A percentile compares a stretch with the other conserved stretches of the same genome.
Evolutionary conservation across 23 tunicate genomes (phyloP).

Genomic region (Phallusia fumigata): DNA sequence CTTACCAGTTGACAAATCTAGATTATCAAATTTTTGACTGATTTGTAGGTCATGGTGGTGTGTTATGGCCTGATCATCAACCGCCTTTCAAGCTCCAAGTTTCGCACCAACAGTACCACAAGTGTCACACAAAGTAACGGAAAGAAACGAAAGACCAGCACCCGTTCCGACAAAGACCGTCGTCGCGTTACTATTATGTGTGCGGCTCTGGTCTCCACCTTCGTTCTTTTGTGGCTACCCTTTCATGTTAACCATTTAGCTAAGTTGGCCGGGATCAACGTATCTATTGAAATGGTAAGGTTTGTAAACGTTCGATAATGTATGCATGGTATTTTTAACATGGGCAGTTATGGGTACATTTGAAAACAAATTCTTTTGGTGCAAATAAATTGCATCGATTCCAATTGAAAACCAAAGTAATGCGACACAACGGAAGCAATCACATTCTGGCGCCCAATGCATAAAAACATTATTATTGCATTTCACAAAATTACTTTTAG

Average conservation of each 20-base stretch:
- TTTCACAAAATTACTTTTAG: too few relatives aligned
- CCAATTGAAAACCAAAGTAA: too few relatives aligned
- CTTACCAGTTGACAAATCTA: too few relatives aligned
- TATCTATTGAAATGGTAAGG: slow-evolving; percentile 7
- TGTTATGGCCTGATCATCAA: slow-evolving; percentile 70
- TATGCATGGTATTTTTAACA: too few relatives aligned
- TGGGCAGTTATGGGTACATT: too few relatives aligned
- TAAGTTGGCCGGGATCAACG: slow-evolving; percentile 52
- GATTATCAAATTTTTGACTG: too few relatives aligned
- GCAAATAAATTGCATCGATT: too few relatives aligned
- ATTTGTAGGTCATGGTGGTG: slow-evolving; percentile 49
- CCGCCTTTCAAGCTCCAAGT: slow-evolving; percentile 12
- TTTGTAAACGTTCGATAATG: too few relatives aligned
- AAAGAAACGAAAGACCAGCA: slow-evolving; percentile 14
- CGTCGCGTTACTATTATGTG: slow-evolving; percentile 84
- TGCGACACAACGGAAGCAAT: too few relatives aligned
- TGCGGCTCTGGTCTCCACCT: slow-evolving; percentile 58
- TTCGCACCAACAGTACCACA: slow-evolving; percentile 5
- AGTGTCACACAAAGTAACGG: not conserved
- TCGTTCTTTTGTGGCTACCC: slow-evolving; percentile 71
- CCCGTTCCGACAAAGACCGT: slow-evolving; percentile 61
- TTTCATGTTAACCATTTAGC: slow-evolving; percentile 68
- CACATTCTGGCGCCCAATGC: too few relatives aligned
- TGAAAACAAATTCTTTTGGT: too few relatives aligned
- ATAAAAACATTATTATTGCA: too few relatives aligned